Percentiles rank a stretch among this genome's conserved stretches.
These are phyloP conservation scores for Salticus scenicus DNA, from an alignment of 2,888 invertebrate species.

Conservation along the genomic window DNA sequence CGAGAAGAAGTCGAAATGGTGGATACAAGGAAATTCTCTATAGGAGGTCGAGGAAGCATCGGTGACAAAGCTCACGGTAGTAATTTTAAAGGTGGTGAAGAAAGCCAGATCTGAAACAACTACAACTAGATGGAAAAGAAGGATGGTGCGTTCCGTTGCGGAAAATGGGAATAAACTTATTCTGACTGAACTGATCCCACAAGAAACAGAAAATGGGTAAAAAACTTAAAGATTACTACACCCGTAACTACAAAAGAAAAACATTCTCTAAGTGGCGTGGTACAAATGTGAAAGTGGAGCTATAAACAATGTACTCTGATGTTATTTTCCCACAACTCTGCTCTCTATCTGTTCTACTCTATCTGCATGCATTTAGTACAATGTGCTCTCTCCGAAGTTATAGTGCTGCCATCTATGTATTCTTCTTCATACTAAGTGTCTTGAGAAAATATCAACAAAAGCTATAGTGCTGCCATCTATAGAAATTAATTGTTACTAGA, in stretches of 20 bases:
- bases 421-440: no score
- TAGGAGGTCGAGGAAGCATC: constrained; percentile 48
- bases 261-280: not conserved
- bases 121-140: not conserved
- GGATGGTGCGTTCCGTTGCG: not conserved
- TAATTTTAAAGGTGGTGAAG: constrained; percentile 63
- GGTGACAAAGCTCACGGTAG: constrained; percentile 33
- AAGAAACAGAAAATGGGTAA: not conserved
- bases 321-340: not conserved
- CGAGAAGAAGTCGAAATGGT: constrained; percentile 56
- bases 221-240: no score
- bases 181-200: not conserved
- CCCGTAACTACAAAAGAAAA: not conserved
- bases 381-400: not conserved
- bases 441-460: not conserved
- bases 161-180: constrained; percentile 1
- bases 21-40: constrained; percentile 63
- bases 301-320: not conserved
- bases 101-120: constrained; percentile 51
- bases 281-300: not conserved
- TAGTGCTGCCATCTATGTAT: not conserved
- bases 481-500: not conserved
- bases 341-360: not conserved
- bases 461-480: not conserved
- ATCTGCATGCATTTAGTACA: not conserved